Base-by-base conservation (phyloP, 2,888 invertebrate species). In the Falcaria lacertinaria region DNA sequence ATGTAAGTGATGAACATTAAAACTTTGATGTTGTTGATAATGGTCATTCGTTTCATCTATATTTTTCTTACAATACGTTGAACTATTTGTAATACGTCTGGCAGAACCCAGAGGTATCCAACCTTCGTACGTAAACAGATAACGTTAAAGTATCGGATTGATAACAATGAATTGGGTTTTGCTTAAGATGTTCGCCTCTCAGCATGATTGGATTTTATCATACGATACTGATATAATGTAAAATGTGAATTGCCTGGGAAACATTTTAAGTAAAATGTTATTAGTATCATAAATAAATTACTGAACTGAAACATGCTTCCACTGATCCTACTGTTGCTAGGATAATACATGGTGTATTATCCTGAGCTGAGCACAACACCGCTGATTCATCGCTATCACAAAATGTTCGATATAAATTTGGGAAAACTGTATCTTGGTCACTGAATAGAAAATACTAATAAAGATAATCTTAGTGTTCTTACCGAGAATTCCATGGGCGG, bases 401-500 rank as follows among this genome's bases (percentile, higher is more conserved):
- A n/a, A n/a, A n/a, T n/a, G n/a, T n/a, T n/a, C n/a, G n/a, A n/a
- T n/a, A n/a, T n/a, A n/a, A n/a, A n/a, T n/a, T n/a, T n/a, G n/a
- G n/a, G n/a, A n/a, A n/a, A n/a, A n/a, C n/a, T n/a, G n/a, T n/a
- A n/a, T n/a, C n/a, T n/a, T n/a, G n/a, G n/a, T n/a, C n/a, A n/a
- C n/a, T n/a, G n/a, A n/a, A n/a, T n/a, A n/a, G n/a, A n/a, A 33
- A 42, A 15, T 15, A 34, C 15, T 28, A 41, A 32, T 15, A 17
- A 28, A n/a, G 19, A 39, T 4, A n/a, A n/a, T n/a, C n/a, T n/a
- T 13, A 36, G 32, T 1, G 25, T 39, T 16, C 65, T 65, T 61
- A 80, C 80, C 80, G 13, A 73, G 45, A 11, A 70, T 63, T 0
- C 69, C 70, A 52, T 82, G 81, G 7, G 62, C 43, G 1, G 67